Conservation (phyloP, 2,888 invertebrate species). For the Drosophila quasianomalipes region DNA sequence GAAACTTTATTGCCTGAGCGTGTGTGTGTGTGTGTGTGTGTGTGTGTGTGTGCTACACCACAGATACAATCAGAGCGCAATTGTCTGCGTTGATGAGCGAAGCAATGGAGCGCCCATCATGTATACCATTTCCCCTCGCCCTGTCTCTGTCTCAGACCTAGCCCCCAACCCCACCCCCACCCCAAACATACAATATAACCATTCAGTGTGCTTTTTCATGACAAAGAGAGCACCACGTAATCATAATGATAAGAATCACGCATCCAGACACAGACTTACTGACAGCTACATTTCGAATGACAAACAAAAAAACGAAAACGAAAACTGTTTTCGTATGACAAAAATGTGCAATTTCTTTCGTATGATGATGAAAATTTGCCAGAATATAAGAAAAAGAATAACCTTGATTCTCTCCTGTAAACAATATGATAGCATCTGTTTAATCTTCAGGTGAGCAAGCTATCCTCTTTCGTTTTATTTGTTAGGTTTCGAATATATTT, state of each 20-base stretch:
- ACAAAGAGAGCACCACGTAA: slow-evolving; percentile 71
- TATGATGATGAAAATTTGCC: slow-evolving; percentile 62
- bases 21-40: slow-evolving; percentile 12
- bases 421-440: not conserved
- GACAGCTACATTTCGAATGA: slow-evolving; percentile 38
- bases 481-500: accelerated
- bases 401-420: not conserved
- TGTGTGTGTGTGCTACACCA: slow-evolving; percentile 26
- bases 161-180: slow-evolving; percentile 2
- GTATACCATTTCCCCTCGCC: slow-evolving; percentile 30
- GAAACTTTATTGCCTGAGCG: slow-evolving; percentile 68
- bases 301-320: slow-evolving; percentile 26
- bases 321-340: slow-evolving; percentile 16
- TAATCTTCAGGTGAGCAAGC: not conserved
- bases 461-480: not conserved
- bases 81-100: slow-evolving; percentile 77
- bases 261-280: slow-evolving; percentile 51
- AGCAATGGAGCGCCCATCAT: slow-evolving; percentile 54
- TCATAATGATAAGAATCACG: slow-evolving; percentile 78
- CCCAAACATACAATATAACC: not conserved
- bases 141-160: not conserved
- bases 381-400: not conserved
- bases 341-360: slow-evolving; percentile 37
- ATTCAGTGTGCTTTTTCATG: slow-evolving; percentile 61
- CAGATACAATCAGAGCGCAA: slow-evolving; percentile 78